Evolutionary conservation across 2,113 vertebrate genomes (phyloP), one percentile per base, ranked within the genome.

Genomic region (Cichladusa arquata): DNA sequence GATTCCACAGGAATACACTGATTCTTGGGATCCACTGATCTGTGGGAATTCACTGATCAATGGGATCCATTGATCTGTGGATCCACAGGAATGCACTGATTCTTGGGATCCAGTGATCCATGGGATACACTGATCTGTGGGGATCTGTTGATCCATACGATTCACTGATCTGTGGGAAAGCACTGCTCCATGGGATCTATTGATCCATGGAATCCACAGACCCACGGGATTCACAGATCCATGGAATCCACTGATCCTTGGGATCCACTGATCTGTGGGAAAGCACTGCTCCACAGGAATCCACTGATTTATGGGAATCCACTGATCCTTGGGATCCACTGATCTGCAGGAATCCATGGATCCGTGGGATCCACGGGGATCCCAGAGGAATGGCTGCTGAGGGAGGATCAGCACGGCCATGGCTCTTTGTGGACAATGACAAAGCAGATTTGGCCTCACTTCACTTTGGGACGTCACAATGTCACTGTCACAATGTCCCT

Each of bases 351-450:
- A 12, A 47, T 47, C 22, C 47, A 14, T 40, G 40, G 40, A 40
- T 38, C 38, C 38, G 40, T 40, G 40, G 40, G 15, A 44, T 24
- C 17, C 28, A 19, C 57, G 8, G 9, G 12, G 42, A 60, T 11
- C 38, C 58, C 40, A 28, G 17, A 33, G 57, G 5, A 12, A 12
- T 1, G 2, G 2, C 31, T 7, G 18, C 1, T 3, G 54, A 13
- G 54, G 33, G 16, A 10, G 54, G 54, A 54, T 33, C 67, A 22
- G n/a, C 22, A 1, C 57, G 14, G 40, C 29, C 4, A 3, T 5
- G 20, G 33, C 56, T 50, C 48, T 50, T 24, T 38, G 48, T 5
- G 48, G 14, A 50, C 48, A 50, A 5, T 26, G 48, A 50, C 48
- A 50, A 50, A 50, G 5, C 45, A 12, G 47, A 25, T 14, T 25